Base-by-base conservation (phyloP, 2,113 vertebrate genomes). In the Cyphomyrus plagiostoma region DNA sequence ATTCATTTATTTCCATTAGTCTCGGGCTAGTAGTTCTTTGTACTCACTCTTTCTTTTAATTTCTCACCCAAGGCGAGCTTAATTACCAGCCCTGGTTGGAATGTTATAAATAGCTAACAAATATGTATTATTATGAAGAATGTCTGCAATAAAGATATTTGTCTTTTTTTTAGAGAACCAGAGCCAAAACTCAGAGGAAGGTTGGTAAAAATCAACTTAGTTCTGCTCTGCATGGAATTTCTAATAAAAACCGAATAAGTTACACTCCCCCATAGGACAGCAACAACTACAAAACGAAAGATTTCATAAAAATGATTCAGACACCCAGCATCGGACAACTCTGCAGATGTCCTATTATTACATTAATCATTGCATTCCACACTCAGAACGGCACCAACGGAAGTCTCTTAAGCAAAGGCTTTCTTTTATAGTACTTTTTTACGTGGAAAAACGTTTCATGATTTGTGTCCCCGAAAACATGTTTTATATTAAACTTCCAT, bases 161-260 rank as follows among this genome's bases (percentile, higher is more conserved):
- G n/a, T 89, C 53, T 4, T 90, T 42, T 35, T 80, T n/a, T 23
- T 91, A 95, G 95, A 95, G 4, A 92, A 94, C 0, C 91, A 94
- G 85, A 92, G 15, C 3, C 66, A 86, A 0, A 92, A 94, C 88
- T 96, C 95, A 45, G 93, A 94, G 15, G 95, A 96, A 89, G 94
- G 62, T 46, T 91, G 82, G 42, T 94, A 85, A 88, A 89, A 62
- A 88, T 62, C 26, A 50, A 58, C 42, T 84, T 91, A 70, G 89
- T 92, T 62, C 89, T 92, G 52, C 39, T 39, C 53, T 45, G 21
- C 35, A 48, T 26, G 74, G 74, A 80, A n/a, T 70, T 83, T 48
- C 48, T 49, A 85, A 49, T 85, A 49, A 85, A 85, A 85, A 49
- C 82, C 19, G 82, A 85, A 48, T 85, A 48, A 49, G 21, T 26